Conservation (phyloP, 1,140 invertebrate species). For the Euwallacea fornicatus region DNA sequence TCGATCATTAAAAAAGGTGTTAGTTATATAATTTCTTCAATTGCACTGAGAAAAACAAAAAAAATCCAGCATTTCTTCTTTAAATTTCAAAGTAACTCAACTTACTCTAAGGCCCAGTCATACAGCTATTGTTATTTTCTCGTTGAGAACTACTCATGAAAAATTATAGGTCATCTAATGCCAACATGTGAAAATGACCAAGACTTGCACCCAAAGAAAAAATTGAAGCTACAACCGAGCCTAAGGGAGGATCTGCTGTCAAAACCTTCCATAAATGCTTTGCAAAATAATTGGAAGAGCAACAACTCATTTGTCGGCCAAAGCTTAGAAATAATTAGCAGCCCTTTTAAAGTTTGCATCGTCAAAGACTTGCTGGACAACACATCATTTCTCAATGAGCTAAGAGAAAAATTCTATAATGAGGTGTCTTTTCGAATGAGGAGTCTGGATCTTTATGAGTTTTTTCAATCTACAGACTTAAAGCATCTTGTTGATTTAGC, state of each 20-base stretch:
- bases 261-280: slow-evolving; percentile 35
- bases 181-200: slow-evolving; percentile 43
- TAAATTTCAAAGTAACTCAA: no score
- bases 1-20: no score
- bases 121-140: neutral
- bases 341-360: slow-evolving; percentile 61
- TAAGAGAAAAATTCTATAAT: slow-evolving; percentile 62
- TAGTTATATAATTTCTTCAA: no score
- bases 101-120: neutral
- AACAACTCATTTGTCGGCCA: slow-evolving; percentile 42
- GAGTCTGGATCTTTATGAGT: slow-evolving; percentile 72
- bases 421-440: slow-evolving; percentile 65
- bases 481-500: slow-evolving; percentile 56
- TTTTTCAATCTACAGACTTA: slow-evolving; percentile 69
- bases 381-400: slow-evolving; percentile 59
- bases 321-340: slow-evolving; percentile 52
- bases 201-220: slow-evolving; percentile 35
- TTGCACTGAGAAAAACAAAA: no score
- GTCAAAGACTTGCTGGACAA: slow-evolving; percentile 62
- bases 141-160: neutral
- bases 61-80: no score
- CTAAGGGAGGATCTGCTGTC: slow-evolving; percentile 38
- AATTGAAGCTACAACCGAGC: slow-evolving; percentile 38
- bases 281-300: slow-evolving; percentile 52
- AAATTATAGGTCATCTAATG: slow-evolving; percentile 46